Evolutionary conservation across 1,140 invertebrate species (phyloP), one percentile per base, ranked within the genome.

Genomic region (Hyles vespertilio): DNA sequence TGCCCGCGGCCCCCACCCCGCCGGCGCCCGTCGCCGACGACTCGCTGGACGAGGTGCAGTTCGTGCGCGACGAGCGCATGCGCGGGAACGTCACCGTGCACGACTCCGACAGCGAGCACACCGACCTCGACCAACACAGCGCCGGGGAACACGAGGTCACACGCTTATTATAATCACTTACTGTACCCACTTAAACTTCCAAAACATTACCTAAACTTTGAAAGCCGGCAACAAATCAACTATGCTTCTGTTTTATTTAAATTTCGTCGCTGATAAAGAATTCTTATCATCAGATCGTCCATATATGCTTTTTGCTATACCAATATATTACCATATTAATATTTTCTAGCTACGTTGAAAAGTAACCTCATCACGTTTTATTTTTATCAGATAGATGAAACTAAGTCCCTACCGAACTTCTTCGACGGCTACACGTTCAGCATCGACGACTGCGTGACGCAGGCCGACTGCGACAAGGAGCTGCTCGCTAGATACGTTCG

Each of bases 401-500:
- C 32, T 32, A 56, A 48, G 11, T 32, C 46, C 51, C 56, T 85
- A 51, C 72, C 77, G 9, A 52, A 63, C n/a, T 72, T 81, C 54
- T 72, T 83, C 49, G 73, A 70, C 5, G 82, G 79, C 0, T 50
- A 47, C 44, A 77, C 69, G 3, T 77, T 80, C 61, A 12, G 50
- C 3, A 55, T 84, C 8, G 51, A 59, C 22, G 57, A 11, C 5
- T 48, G 46, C 4, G 61, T 57, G 51, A 34, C 5, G 3, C 32
- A 34, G 3, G 48, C 9, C 11, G 63, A 57, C 0, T 49, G 48
- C 34, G 66, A 59, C 51, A 56, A 12, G 47, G 50, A 5, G 5
- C 53, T 68, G 43, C 59, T 77, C n/a, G 51, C 48, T 32, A 66
- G 84, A 7, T 83, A 84, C 61, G 55, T 84, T 11, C 67, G 64